Evolutionary conservation across 2,888 invertebrate species (phyloP).

Genomic region (Nymphalis c-album): DNA sequence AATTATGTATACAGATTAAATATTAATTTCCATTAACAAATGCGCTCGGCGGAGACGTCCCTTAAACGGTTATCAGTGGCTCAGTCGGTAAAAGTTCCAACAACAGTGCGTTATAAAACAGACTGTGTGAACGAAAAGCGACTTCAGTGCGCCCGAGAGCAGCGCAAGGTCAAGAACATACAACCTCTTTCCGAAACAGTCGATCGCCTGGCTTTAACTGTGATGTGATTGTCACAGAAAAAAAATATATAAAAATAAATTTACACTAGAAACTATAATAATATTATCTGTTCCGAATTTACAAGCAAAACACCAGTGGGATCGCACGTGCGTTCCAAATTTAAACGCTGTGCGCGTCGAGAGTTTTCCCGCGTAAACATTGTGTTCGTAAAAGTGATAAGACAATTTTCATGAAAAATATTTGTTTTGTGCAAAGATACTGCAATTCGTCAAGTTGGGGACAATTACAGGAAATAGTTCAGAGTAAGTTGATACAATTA

Average conservation of each 20-base stretch:
- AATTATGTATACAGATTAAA: background rate
- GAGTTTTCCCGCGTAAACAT: conserved; percentile 42
- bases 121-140: conserved; percentile 65
- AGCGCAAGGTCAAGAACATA: conserved; percentile 77
- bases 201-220: conserved; percentile 56
- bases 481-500: conserved; percentile 11
- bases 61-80: conserved; percentile 35
- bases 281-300: conserved; percentile 34
- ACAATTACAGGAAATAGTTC: conserved; percentile 3
- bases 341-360: conserved; percentile 49
- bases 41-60: conserved; percentile 33
- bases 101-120: conserved; percentile 78
- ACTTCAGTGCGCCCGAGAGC: conserved; percentile 69
- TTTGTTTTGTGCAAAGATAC: conserved; percentile 11
- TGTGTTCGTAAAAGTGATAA: conserved; percentile 33
- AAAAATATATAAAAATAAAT: conserved; percentile 44
- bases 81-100: conserved; percentile 71
- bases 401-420: conserved; percentile 9
- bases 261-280: conserved; percentile 37
- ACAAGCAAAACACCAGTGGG: conserved; percentile 38
- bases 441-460: conserved; percentile 30
- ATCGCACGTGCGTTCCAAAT: conserved; percentile 57
- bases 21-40: background rate
- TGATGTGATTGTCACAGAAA: conserved; percentile 57
- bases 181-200: conserved; percentile 66